Conservation (phyloP, 2,888 invertebrate species). For the Palloptera scutellata region DNA sequence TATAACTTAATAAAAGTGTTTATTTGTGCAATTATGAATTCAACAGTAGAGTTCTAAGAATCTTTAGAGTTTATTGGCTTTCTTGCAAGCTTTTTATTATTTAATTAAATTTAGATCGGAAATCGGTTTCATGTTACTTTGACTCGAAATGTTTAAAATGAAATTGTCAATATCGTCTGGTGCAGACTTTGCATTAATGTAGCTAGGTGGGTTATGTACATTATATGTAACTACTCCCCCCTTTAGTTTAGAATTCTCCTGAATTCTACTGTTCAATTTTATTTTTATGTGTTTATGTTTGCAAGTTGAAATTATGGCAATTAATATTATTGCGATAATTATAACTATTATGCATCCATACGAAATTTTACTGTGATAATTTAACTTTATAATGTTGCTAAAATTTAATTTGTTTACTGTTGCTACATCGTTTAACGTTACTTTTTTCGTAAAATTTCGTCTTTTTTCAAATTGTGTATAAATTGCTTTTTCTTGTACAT, state of each 20-base stretch:
- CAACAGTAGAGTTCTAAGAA: too few species aligned
- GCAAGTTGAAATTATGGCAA: not conserved
- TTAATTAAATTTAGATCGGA: too few species aligned
- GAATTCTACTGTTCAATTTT: not conserved
- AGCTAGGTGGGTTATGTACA: too few species aligned
- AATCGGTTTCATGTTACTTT: too few species aligned
- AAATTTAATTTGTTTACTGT: constrained; percentile 8
- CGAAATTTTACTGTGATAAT: not conserved
- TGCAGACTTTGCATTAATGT: too few species aligned
- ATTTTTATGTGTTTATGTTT: not conserved
- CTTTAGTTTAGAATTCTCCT: constrained; percentile 1
- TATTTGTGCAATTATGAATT: too few species aligned
- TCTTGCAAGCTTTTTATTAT: too few species aligned
- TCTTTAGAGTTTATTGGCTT: too few species aligned
- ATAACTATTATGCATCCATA: not conserved
- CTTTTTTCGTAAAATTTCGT: constrained; percentile 4
- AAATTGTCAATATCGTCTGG: not conserved
- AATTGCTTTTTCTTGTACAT: not conserved
- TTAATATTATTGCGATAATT: not conserved
- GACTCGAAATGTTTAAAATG: too few species aligned
- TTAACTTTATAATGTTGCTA: not conserved
- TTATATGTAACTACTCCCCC: not conserved
- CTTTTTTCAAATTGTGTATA: constrained; percentile 9
- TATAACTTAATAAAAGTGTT: too few species aligned
- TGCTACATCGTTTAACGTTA: not conserved